phyloP scores from a whole-genome alignment of 2,113 vertebrate species.

The Bungarus multicinctus region DNA sequence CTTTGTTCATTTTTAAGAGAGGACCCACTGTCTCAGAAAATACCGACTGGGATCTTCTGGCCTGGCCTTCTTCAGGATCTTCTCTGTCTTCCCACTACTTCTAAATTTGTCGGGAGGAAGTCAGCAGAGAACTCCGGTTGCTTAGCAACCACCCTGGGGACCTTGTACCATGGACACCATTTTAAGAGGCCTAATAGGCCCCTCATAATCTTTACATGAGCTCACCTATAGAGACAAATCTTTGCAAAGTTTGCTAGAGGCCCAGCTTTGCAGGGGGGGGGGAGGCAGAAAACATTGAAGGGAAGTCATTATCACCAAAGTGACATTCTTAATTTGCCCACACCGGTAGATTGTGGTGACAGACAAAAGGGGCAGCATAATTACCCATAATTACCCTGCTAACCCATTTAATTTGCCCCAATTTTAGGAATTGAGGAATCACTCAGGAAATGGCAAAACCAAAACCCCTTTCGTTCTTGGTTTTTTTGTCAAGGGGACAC shows the following conservation, averaged over 20 bases:
- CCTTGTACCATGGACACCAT: neutral
- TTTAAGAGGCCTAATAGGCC: neutral
- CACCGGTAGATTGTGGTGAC: neutral
- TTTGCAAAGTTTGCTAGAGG: fast-evolving
- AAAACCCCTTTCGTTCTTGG: fast-evolving
- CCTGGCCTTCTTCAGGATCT: neutral
- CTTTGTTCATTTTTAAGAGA: neutral
- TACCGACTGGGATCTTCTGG: neutral
- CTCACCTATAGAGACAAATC: fast-evolving
- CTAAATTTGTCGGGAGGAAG: neutral
- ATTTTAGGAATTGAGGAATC: neutral
- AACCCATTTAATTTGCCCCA: neutral
- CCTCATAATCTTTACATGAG: neutral
- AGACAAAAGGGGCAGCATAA: fast-evolving
- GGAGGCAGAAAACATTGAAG: no score
- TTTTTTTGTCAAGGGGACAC: neutral
- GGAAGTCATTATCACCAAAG: neutral
- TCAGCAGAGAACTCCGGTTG: fast-evolving
- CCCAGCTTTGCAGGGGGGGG: neutral
- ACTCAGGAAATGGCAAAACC: neutral
- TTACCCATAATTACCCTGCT: neutral
- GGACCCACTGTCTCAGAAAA: neutral
- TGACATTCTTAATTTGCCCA: neutral
- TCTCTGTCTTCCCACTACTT: neutral
- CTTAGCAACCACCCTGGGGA: neutral